Evolutionary conservation across 2,888 invertebrate genomes (phyloP), one percentile per base, ranked within the genome.

Genomic region (Strigamia transsilvanica): DNA sequence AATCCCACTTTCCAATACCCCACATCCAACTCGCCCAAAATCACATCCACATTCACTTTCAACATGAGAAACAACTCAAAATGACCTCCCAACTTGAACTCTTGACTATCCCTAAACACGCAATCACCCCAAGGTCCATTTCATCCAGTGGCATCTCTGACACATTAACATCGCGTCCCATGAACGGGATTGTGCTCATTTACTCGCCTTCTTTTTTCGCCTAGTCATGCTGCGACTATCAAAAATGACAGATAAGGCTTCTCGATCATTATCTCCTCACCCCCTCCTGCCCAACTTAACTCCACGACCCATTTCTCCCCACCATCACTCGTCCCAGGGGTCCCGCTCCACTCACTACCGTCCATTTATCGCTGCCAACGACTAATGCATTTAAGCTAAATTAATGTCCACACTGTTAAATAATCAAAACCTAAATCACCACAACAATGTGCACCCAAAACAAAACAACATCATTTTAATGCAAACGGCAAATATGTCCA

Each of bases 291-390:
- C 61, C 23, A 18, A 66, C 61, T 66, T 66, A n/a, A 66, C 61
- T 66, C 61, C 21, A n/a, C 61, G 61, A n/a, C 61, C 61, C 61
- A 66, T 66, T 66, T 66, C 61, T 23, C 61, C 61, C 61, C 61
- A 66, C 61, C 61, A 66, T 66, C 61, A 66, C 61, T 66, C 61
- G 61, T 66, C 61, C 61, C 61, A 66, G 61, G 61, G 61, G 61
- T 66, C 61, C 61, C 23, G 61, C 21, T 23, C 61, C 61, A 66
- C 61, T 66, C 61, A 66, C 61, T 66, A 66, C 61, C 61, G 61
- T 66, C 61, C 61, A 66, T 66, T 66, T 66, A 66, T 66, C 61
- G 21, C 61, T 66, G 61, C 61, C 61, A 66, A 23, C 61, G 61
- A 66, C 61, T 66, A 66, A 23, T 66, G 61, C 61, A 66, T 66